phyloP scores from a whole-genome alignment of 1,140 invertebrate species.

The Micrasema minimum region DNA sequence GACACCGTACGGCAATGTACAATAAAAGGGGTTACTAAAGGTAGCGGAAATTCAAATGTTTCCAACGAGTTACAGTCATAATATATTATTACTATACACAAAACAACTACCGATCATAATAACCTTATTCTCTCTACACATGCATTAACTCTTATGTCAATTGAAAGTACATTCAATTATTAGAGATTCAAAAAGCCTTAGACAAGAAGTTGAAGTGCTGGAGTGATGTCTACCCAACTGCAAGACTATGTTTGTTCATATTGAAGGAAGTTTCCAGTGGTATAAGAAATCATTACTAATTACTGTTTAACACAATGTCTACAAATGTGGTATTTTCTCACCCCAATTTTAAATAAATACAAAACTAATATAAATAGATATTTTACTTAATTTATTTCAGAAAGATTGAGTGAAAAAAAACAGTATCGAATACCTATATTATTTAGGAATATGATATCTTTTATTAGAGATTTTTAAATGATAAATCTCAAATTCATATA shows the following conservation, averaged over 20 bases:
- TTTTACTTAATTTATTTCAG: too few relatives aligned
- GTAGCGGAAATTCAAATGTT: constrained; percentile 1
- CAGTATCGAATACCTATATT: too few relatives aligned
- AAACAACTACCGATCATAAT: constrained; percentile 31
- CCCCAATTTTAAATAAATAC: too few relatives aligned
- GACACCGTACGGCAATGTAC: constrained; percentile 13
- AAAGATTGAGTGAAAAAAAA: too few relatives aligned
- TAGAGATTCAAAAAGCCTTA: constrained; percentile 34
- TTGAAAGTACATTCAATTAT: constrained; percentile 9
- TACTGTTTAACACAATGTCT: too few relatives aligned
- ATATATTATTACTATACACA: constrained; percentile 18
- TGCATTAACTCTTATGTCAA: constrained; percentile 29
- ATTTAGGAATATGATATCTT: constrained; percentile 14
- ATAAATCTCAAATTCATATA: constrained; percentile 35
- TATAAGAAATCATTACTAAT: too few relatives aligned
- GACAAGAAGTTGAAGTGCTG: constrained; percentile 6
- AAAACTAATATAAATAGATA: too few relatives aligned
- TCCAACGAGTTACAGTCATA: constrained; percentile 17
- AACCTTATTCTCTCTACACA: constrained; percentile 21
- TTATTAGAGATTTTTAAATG: constrained; percentile 13
- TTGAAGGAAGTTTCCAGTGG: too few relatives aligned
- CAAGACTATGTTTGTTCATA: background rate
- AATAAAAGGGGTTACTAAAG: constrained; percentile 1
- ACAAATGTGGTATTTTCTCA: too few relatives aligned
- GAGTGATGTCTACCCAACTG: background rate